These are phyloP conservation scores for Arion vulgaris DNA, from an alignment of 1,140 invertebrate genomes.

Conservation along the genomic window DNA sequence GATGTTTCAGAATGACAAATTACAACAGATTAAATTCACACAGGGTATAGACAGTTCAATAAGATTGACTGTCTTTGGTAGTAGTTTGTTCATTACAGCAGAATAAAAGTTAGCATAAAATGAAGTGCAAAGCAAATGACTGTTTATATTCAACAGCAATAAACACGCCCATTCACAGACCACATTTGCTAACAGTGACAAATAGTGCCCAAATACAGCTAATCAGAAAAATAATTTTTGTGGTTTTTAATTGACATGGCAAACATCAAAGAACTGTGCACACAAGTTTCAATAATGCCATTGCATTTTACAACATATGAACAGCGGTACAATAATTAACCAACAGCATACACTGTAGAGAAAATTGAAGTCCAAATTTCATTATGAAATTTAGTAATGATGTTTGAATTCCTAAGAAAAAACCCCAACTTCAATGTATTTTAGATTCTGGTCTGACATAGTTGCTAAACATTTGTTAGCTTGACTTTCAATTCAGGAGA, in stretches of 20 bases:
- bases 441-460: too few relatives aligned
- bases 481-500: not conserved
- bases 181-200: not conserved
- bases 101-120: not conserved
- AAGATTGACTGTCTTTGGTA: not conserved
- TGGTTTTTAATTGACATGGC: not conserved
- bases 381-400: too few relatives aligned
- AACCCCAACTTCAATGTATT: too few relatives aligned
- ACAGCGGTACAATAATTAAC: not conserved
- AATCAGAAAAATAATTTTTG: not conserved
- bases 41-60: not conserved
- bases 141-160: not conserved
- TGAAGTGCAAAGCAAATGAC: slow-evolving; percentile 1
- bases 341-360: not conserved
- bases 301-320: not conserved
- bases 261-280: not conserved
- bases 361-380: too few relatives aligned
- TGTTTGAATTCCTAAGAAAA: too few relatives aligned
- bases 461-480: not conserved
- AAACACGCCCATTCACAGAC: too few relatives aligned
- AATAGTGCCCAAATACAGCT: not conserved
- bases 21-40: not conserved
- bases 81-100: slow-evolving; percentile 1
- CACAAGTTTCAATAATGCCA: not conserved
- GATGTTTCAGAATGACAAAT: not conserved